phyloP scores from a whole-genome alignment of 2,888 invertebrate genomes.

The Drosophila kuntzei region DNA sequence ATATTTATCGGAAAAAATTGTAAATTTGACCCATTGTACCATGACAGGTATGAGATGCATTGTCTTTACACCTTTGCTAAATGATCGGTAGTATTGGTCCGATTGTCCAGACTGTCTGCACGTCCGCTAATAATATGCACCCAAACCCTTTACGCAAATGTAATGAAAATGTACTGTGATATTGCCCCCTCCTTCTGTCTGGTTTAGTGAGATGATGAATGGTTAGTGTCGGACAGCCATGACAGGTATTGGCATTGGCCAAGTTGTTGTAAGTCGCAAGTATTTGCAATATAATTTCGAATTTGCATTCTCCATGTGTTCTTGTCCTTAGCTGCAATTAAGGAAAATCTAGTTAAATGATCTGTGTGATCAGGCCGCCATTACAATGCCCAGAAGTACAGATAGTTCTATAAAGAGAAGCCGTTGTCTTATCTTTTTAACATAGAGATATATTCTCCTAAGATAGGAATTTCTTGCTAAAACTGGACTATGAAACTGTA shows the following conservation, averaged over 20 bases:
- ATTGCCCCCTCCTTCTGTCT: slow-evolving; percentile 32
- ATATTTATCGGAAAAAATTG: background rate
- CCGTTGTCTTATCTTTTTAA: too few relatives aligned
- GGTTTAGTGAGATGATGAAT: slow-evolving; percentile 60
- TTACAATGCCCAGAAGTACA: slow-evolving; percentile 3
- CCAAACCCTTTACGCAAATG: slow-evolving; percentile 35
- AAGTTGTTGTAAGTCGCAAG: slow-evolving; percentile 20
- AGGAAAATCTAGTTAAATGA: slow-evolving; percentile 34
- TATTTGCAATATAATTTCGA: slow-evolving; percentile 25
- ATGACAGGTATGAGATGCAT: slow-evolving; percentile 2
- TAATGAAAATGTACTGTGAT: slow-evolving; percentile 50
- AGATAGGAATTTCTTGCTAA: too few relatives aligned
- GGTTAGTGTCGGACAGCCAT: slow-evolving; percentile 20
- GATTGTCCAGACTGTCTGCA: slow-evolving; percentile 20
- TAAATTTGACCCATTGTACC: background rate
- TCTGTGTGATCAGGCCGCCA: slow-evolving; percentile 1
- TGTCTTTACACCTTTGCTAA: slow-evolving; percentile 18
- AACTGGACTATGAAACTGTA: too few relatives aligned
- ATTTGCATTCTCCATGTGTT: slow-evolving; percentile 51
- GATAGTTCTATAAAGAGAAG: too few relatives aligned
- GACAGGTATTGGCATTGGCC: slow-evolving; percentile 29
- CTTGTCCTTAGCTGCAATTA: slow-evolving; percentile 34
- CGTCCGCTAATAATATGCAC: slow-evolving; percentile 44
- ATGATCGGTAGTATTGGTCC: slow-evolving; percentile 14
- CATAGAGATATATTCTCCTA: too few relatives aligned